Percentiles rank a stretch among this genome's conserved stretches.
Conservation (phyloP, 2,113 vertebrate species). For the Campylomormyrus tamandua region DNA sequence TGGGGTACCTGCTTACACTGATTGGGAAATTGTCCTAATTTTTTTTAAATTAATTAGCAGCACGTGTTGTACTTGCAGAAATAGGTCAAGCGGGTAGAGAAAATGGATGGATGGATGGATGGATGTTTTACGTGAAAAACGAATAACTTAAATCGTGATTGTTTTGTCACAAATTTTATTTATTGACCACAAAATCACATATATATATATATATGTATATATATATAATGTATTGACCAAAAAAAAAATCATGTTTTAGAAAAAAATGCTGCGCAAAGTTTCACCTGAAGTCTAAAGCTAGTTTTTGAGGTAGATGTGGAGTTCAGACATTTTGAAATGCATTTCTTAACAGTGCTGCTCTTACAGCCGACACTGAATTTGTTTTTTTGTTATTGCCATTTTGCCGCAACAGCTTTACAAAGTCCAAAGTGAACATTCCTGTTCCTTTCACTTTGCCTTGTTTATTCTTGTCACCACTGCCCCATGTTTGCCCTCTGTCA, state of each 20-base stretch:
- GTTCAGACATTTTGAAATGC: not conserved
- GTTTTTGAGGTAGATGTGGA: not conserved
- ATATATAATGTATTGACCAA: constrained; percentile 8
- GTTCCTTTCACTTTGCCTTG: not conserved
- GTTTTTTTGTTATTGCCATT: not conserved
- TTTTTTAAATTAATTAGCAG: not conserved
- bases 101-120: not conserved
- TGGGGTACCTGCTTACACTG: not conserved
- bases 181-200: not conserved
- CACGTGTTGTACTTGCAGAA: not conserved
- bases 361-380: not conserved
- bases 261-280: not conserved
- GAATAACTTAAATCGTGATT: not conserved
- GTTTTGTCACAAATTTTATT: not conserved
- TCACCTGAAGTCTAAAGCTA: constrained; percentile 9
- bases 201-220: no score
- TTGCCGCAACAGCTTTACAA: not conserved
- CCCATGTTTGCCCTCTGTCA: not conserved
- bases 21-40: not conserved
- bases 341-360: not conserved
- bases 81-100: not conserved
- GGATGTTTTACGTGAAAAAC: not conserved
- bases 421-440: not conserved
- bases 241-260: not conserved
- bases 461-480: not conserved